Evolutionary conservation across 2,888 invertebrate species (phyloP), one percentile per base, ranked within the genome.

Genomic region (Hedychridium roseum): DNA sequence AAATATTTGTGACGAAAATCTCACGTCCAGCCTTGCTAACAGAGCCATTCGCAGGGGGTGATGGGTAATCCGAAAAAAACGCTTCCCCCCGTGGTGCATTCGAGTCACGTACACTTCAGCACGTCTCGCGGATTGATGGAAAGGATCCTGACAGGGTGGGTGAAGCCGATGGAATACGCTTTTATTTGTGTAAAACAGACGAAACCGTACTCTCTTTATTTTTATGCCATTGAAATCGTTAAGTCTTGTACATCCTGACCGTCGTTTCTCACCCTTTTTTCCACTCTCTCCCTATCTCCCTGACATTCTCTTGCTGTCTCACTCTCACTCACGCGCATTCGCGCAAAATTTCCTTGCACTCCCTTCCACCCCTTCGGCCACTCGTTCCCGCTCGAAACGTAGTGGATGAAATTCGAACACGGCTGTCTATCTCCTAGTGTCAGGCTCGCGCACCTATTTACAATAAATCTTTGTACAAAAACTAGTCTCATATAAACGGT

Each of bases 381-480:
- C 21, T 6, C 5, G 23, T n/a, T 28, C 27, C 21, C 43, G 26
- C 28, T 23, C 35, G 31, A 53, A 45, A 40, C 32, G 53, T 50
- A 34, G 59, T 61, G 63, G 63, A 61, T 58, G 57, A 70, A 71
- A 69, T 62, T 68, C 66, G 66, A 62, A 70, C 67, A 66, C 57
- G 56, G 57, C 54, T 63, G 50, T 60, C 63, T 68, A 68, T 49
- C 41, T 46, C 37, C 64, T 69, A 67, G 58, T 56, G 43, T 48
- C 59, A 61, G 64, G 66, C 58, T 58, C 50, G 42, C 26, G 60
- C 62, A 59, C 60, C 70, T 72, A 71, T 73, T 71, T 71, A 73
- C 71, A 74, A 70, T 73, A 73, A 64, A 66, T 65, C 60, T 71
- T 68, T 71, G 69, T 71, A 71, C 70, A 71, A 71, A 71, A 68